phyloP scores from a whole-genome alignment of 1,140 invertebrate species.

The Cydia strobilella region DNA sequence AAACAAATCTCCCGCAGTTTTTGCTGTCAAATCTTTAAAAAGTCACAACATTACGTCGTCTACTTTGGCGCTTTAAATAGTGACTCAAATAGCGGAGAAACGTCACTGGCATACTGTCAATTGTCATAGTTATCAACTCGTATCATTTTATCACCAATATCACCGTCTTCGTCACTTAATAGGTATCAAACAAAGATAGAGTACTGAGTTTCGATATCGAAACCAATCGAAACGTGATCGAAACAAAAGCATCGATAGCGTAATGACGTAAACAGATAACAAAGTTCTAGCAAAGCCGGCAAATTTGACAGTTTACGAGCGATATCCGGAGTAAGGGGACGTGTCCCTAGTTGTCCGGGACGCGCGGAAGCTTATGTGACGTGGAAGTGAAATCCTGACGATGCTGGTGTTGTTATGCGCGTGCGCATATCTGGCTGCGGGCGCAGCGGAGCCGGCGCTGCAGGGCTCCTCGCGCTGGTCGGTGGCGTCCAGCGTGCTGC shows the following conservation, averaged over 20 bases:
- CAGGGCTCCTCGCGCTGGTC: not conserved
- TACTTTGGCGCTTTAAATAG: not conserved
- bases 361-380: not conserved
- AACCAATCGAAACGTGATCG: too few species aligned
- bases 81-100: not conserved
- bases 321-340: constrained; percentile 18
- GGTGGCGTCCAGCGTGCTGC: constrained; percentile 1
- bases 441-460: not conserved
- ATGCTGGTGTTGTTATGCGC: constrained; percentile 2
- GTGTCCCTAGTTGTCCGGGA: not conserved
- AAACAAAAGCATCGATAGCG: not conserved
- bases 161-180: not conserved
- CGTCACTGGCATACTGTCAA: constrained; percentile 5
- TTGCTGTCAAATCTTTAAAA: not conserved
- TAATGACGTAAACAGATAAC: constrained; percentile 20
- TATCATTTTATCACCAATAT: not conserved
- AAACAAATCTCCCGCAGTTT: not conserved
- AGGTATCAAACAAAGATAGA: not conserved
- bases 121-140: not conserved
- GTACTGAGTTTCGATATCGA: not conserved
- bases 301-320: constrained; percentile 6
- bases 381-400: not conserved
- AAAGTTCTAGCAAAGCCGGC: constrained; percentile 1
- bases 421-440: not conserved
- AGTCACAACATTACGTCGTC: not conserved